A percentile compares a stretch with the other conserved stretches of the same genome.
phyloP scores from a whole-genome alignment of 1,140 invertebrate genomes.

The Heliconius congener region DNA sequence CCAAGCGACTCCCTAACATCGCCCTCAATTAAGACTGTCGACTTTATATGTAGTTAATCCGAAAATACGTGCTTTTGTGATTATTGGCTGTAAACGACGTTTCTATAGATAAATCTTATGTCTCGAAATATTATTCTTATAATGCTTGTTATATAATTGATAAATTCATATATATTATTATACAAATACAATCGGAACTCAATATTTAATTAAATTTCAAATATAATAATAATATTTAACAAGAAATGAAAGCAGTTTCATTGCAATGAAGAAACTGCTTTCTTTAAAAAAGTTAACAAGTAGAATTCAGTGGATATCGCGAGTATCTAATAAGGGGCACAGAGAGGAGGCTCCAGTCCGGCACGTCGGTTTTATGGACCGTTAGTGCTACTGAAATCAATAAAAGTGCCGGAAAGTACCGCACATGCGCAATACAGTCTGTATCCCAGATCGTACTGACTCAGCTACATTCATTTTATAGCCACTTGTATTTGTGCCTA shows the following conservation, averaged over 20 bases:
- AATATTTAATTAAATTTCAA: no score
- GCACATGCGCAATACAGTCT: constrained; percentile 78
- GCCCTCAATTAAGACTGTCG: constrained; percentile 71
- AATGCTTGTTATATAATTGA: background rate
- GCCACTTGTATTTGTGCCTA: constrained; percentile 81
- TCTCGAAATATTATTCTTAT: background rate
- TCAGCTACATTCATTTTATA: constrained; percentile 80
- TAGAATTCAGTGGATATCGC: constrained; percentile 48
- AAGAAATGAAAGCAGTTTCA: background rate
- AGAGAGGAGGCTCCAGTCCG: constrained; percentile 70
- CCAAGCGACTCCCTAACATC: constrained; percentile 51
- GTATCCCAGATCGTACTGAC: constrained; percentile 60
- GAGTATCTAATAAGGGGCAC: constrained; percentile 78
- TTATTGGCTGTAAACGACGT: constrained; percentile 70
- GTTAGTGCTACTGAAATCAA: constrained; percentile 85
- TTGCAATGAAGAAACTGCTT: constrained; percentile 28
- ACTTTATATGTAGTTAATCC: constrained; percentile 73
- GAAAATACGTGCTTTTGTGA: constrained; percentile 73
- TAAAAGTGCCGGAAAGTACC: constrained; percentile 84
- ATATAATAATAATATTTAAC: background rate
- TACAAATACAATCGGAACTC: background rate
- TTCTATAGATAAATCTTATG: constrained; percentile 43
- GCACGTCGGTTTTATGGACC: constrained; percentile 78
- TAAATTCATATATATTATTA: background rate
- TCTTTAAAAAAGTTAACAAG: constrained; percentile 72